Base-by-base conservation (phyloP, 2,113 vertebrate species). In the Chunga burmeisteri region DNA sequence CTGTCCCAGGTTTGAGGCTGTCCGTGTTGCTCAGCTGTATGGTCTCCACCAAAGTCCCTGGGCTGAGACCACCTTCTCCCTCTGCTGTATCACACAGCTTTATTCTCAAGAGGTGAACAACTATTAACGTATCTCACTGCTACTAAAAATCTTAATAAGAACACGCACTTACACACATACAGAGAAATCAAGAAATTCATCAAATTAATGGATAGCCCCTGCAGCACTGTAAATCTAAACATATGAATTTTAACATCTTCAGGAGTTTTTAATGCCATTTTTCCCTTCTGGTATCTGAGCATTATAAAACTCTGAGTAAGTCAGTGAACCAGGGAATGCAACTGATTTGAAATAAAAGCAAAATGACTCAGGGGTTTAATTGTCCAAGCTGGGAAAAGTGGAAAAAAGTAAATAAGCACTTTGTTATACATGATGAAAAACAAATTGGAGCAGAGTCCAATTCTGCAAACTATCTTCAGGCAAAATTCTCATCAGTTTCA, bases 341-440 rank as follows among this genome's bases (percentile, higher is more conserved):
- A 88, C 72, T 93, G 72, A 81, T 88, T 83, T 79, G 83, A 96
- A 96, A 96, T 86, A 96, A 94, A 96, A 96, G 53, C 80, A 94
- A 84, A 94, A 96, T 94, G 68, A 93, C 96, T 95, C 86, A 91
- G 61, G 77, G 92, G 88, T 91, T 97, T 95, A 96, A 96, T 96
- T 95, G 92, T 81, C 83, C 91, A 81, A 85, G 61, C 73, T 87
- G 52, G 61, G 86, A 13, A 92, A 93, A 93, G 73, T 25, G 36
- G 15, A 92, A 91, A 83, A 96, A 95, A 88, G 86, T 87, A 92
- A 86, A 84, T 96, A 94, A 94, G 80, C 49, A 86, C 47, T 95
- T 87, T 94, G 88, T 94, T 94, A 94, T 78, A 92, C 52, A 89
- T 79, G 93, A 91, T 85, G 83, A 91, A 96, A 95, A 96, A 7